phyloP scores from a whole-genome alignment of 2,888 invertebrate species.

The Timandra comae region DNA sequence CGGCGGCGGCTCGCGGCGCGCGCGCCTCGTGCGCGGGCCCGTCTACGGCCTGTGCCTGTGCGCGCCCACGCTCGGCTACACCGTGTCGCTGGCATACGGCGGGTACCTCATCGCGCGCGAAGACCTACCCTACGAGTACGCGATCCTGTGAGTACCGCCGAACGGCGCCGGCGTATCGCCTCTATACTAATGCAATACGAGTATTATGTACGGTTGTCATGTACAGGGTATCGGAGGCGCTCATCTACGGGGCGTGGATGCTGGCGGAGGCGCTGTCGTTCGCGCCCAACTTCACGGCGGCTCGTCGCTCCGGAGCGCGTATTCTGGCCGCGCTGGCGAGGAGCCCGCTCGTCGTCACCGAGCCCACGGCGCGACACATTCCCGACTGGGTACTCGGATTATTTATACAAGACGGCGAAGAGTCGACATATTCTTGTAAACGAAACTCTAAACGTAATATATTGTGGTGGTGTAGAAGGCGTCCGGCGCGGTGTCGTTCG shows the following conservation, averaged over 20 bases:
- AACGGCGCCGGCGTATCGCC: not conserved
- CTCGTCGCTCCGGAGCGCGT: conserved; percentile 81
- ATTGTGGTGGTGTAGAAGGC: conserved; percentile 53
- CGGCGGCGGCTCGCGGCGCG: conserved; percentile 44
- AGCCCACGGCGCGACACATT: conserved; percentile 33
- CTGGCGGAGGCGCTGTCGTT: conserved; percentile 85
- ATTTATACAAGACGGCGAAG: too few relatives aligned
- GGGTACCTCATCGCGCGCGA: conserved; percentile 80
- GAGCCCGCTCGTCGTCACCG: conserved; percentile 54
- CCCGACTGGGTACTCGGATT: conserved; percentile 54
- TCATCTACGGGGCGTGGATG: conserved; percentile 89
- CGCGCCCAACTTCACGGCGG: conserved; percentile 85
- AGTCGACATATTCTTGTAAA: too few relatives aligned
- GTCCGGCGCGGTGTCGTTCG: conserved; percentile 80
- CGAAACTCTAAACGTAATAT: conserved; percentile 14
- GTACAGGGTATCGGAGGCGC: conserved; percentile 82
- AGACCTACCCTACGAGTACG: conserved; percentile 77
- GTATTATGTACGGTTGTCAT: not conserved
- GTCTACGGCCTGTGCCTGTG: conserved; percentile 83
- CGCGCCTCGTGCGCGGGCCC: conserved; percentile 77
- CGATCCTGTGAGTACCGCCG: conserved; percentile 78
- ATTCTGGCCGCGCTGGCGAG: conserved; percentile 73
- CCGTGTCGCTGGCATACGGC: conserved; percentile 82
- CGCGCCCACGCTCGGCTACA: conserved; percentile 83
- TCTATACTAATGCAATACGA: not conserved